Evolutionary conservation across 2,113 vertebrate species (phyloP), one percentile per base, ranked within the genome.

Genomic region (Aptenodytes forsteri): DNA sequence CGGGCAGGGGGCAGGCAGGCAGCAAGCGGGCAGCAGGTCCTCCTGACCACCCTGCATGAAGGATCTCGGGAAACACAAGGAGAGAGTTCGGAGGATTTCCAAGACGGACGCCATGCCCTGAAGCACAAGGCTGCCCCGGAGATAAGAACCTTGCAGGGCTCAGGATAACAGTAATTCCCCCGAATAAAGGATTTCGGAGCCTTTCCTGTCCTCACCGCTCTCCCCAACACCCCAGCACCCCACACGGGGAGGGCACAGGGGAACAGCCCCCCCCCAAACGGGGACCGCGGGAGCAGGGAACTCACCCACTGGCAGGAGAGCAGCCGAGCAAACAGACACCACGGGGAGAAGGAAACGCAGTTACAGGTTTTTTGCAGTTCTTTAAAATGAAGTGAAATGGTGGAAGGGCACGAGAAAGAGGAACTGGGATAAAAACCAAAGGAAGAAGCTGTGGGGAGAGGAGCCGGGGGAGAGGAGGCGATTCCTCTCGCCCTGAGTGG

Each of bases 261-360:
- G 46, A 16, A 66, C 8, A 67, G 34, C 10, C 15, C 36, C 11
- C 42, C 42, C 40, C 11, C 42, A 75, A 87, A 30, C 1, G 0
- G 56, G 20, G 22, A 55, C 19, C 10, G 7, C 4, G 0, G 46
- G 55, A 29, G 11, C 11, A 4, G 34, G 40, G 47, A 86, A 36
- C 29, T 70, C 34, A 34, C 2, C 11, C 50, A 4, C 50, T 29
- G 0, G 3, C 0, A 3, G 29, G 49, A 56, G 52, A n/a, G 46
- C 1, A 0, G 29, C 25, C 0, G 0, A 38, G 42, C 27, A 79
- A 17, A 46, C 13, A 26, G 49, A 49, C 16, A 34, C 15, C 9
- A 5, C 1, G 9, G 64, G 38, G 22, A 40, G 25, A 49, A 4
- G 38, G 59, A 69, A 66, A 44, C 19, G 11, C 72, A n/a, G 42